A percentile compares a stretch with the other conserved stretches of the same genome.
phyloP scores from a whole-genome alignment of 2,888 invertebrate species.

The Lepidocyrtoides sp. region DNA sequence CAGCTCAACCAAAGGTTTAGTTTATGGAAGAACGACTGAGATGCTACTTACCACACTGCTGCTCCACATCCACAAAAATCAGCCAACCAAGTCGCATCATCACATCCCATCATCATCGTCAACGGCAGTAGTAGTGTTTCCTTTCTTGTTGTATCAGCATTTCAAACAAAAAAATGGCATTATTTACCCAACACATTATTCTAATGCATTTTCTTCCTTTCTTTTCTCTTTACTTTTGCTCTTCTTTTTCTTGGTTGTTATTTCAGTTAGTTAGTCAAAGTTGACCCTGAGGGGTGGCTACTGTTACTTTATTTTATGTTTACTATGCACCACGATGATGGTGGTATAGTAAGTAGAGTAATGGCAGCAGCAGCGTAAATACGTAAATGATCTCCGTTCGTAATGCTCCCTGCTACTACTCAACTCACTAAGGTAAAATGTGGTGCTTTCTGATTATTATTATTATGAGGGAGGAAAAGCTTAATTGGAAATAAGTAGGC shows the following conservation, averaged over 20 bases:
- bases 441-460: too few species aligned
- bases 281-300: constrained; percentile 51
- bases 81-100: constrained; percentile 9
- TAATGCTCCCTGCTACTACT: too few species aligned
- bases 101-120: not conserved
- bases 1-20: too few species aligned
- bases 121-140: too few species aligned
- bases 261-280: constrained; percentile 74
- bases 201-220: constrained; percentile 37
- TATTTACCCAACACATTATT: constrained; percentile 51
- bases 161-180: constrained; percentile 17
- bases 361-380: not conserved
- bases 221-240: not conserved
- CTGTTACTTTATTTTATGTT: not conserved
- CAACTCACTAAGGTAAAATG: too few species aligned
- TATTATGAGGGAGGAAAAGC: too few species aligned
- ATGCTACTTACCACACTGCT: too few species aligned
- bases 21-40: too few species aligned
- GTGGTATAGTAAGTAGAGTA: not conserved
- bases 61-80: not conserved
- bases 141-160: constrained; percentile 22
- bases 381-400: not conserved
- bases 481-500: too few species aligned
- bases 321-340: not conserved
- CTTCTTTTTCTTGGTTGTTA: constrained; percentile 50